Conservation (phyloP, 2,797 vertebrate genomes). For the Pempheris klunzingeri region DNA sequence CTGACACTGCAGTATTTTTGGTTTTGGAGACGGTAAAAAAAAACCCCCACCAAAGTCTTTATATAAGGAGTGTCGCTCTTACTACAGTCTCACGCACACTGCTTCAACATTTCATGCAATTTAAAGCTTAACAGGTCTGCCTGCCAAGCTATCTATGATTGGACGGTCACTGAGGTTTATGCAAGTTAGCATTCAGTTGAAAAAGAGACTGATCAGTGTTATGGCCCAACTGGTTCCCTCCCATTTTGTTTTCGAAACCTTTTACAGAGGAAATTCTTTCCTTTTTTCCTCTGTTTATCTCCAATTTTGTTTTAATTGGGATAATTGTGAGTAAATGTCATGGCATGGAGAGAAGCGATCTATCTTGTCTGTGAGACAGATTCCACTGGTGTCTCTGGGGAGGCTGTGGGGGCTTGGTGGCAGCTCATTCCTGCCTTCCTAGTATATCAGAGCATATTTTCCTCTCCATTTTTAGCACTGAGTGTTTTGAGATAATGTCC, state of each 20-base stretch:
- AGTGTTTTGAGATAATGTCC: constrained; percentile 30
- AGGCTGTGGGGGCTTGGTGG: constrained; percentile 38
- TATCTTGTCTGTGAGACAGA: constrained; percentile 55
- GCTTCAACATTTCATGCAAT: background rate
- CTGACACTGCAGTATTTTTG: background rate
- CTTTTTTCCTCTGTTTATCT: constrained; percentile 42
- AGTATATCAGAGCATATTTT: constrained; percentile 36
- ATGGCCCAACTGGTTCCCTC: background rate
- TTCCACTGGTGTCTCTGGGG: constrained; percentile 63
- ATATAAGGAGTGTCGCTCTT: background rate
- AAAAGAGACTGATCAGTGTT: background rate
- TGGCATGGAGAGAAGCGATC: background rate
- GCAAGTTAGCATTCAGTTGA: rapidly evolving
- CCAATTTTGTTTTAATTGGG: constrained; percentile 61
- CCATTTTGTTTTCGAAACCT: constrained; percentile 5
- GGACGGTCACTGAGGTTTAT: background rate
- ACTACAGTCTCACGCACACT: background rate
- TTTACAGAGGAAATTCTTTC: constrained; percentile 45
- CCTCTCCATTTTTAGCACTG: constrained; percentile 5
- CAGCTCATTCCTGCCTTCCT: constrained; percentile 27
- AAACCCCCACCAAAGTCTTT: background rate
- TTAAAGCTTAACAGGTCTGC: background rate
- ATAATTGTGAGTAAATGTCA: constrained; percentile 64
- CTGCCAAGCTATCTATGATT: too few species aligned
- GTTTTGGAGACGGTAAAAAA: background rate